These are phyloP conservation scores for Xylophagus ater DNA, from an alignment of 2,888 invertebrate genomes.

Conservation along the genomic window DNA sequence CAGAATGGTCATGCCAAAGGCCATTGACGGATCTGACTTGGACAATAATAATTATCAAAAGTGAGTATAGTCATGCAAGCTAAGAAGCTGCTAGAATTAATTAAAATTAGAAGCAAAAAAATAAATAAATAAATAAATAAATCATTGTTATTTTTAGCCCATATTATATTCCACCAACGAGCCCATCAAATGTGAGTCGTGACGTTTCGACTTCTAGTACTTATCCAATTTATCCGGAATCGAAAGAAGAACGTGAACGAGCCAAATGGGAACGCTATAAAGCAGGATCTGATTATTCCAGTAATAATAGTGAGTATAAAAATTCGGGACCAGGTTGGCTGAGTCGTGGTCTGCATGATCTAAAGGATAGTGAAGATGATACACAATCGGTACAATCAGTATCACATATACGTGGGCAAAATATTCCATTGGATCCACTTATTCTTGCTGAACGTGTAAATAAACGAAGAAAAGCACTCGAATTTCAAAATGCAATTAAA, in stretches of 20 bases:
- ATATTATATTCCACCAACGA: slow-evolving; percentile 28
- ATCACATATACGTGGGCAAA: slow-evolving; percentile 74
- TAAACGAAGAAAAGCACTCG: slow-evolving; percentile 69
- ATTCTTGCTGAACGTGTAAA: slow-evolving; percentile 71
- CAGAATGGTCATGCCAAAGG: slow-evolving; percentile 9
- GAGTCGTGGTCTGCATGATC: slow-evolving; percentile 42
- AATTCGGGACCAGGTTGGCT: slow-evolving; percentile 43
- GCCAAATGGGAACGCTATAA: slow-evolving; percentile 57
- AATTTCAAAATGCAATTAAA: slow-evolving; percentile 75
- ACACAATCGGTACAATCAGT: slow-evolving; percentile 37
- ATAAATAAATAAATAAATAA: no score
- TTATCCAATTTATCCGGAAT: slow-evolving; percentile 32
- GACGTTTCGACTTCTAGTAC: slow-evolving; percentile 38
- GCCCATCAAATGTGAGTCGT: slow-evolving; percentile 24
- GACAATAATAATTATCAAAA: slow-evolving; percentile 12
- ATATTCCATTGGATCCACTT: slow-evolving; percentile 68
- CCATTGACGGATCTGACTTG: slow-evolving; percentile 10
- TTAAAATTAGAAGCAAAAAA: no score
- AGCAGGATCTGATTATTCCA: slow-evolving; percentile 33
- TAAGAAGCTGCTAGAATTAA: no score
- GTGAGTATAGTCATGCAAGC: no score
- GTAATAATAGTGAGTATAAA: slow-evolving; percentile 15
- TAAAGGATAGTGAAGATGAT: slow-evolving; percentile 41
- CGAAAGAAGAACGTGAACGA: slow-evolving; percentile 51
- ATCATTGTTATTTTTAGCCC: slow-evolving; percentile 21